These are phyloP conservation scores for Melanitta fusca DNA, from an alignment of 2,797 vertebrate genomes.

Conservation along the genomic window DNA sequence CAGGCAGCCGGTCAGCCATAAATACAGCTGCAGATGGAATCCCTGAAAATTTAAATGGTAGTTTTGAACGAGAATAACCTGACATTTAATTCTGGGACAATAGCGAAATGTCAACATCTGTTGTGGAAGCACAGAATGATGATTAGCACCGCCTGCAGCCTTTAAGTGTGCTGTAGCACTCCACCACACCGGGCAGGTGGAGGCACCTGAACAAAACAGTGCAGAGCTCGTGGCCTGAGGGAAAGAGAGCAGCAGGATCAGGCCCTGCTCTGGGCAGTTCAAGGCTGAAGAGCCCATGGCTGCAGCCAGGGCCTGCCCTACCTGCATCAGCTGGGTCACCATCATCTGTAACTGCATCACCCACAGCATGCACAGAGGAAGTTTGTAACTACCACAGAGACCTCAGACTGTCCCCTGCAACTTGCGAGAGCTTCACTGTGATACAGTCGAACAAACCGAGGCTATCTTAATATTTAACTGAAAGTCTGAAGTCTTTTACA, in stretches of 20 bases:
- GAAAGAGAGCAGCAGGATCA: neutral
- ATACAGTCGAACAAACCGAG: neutral
- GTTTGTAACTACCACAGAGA: neutral
- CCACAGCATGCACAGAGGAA: neutral
- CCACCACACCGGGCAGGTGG: neutral
- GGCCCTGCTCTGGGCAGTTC: neutral
- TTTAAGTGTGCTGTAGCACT: neutral
- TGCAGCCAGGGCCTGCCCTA: neutral
- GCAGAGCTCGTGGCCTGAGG: neutral
- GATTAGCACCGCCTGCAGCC: slow-evolving; percentile 34
- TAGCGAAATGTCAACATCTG: slow-evolving; percentile 80
- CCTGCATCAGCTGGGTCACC: neutral
- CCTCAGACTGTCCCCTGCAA: neutral
- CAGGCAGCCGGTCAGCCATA: slow-evolving; percentile 18
- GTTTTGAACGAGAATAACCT: slow-evolving; percentile 75
- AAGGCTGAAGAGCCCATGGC: neutral
- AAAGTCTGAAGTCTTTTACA: neutral
- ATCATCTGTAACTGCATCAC: neutral
- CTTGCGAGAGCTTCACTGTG: neutral
- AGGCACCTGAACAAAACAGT: fast-evolving
- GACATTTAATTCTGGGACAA: slow-evolving; percentile 78
- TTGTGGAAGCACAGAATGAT: slow-evolving; percentile 51
- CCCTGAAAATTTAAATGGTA: slow-evolving; percentile 40
- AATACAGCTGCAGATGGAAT: slow-evolving; percentile 73
- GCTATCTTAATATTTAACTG: neutral